Evolutionary conservation across 1,140 invertebrate species (phyloP).

Genomic region (Drosophila orena): DNA sequence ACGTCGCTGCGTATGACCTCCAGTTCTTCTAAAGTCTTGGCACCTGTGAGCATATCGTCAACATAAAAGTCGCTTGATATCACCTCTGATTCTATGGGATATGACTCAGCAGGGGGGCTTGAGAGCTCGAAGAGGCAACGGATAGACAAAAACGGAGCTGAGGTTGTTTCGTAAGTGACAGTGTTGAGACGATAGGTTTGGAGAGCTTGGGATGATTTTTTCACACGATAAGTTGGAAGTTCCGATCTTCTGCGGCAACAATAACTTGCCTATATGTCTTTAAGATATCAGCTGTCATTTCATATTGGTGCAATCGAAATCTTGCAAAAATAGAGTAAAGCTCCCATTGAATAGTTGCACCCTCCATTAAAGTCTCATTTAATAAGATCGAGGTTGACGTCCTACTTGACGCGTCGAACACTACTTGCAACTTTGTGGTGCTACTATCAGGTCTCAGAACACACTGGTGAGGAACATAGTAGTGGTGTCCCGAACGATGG

Average conservation of each 20-base stretch:
- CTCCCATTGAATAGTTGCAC: conserved; percentile 66
- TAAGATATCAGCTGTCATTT: neutral
- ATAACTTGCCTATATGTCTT: too few relatives aligned
- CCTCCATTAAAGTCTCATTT: conserved; percentile 75
- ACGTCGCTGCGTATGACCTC: too few relatives aligned
- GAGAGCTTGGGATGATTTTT: too few relatives aligned
- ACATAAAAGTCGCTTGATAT: neutral
- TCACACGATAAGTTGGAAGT: too few relatives aligned
- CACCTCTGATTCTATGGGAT: neutral
- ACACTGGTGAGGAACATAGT: conserved; percentile 56
- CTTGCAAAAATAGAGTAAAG: neutral
- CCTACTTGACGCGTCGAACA: conserved; percentile 46
- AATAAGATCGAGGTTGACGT: conserved; percentile 40
- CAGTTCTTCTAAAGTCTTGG: too few relatives aligned
- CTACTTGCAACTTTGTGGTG: conserved; percentile 43
- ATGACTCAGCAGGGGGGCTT: neutral
- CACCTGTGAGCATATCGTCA: too few relatives aligned
- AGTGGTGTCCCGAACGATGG: too few relatives aligned
- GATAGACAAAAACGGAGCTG: too few relatives aligned
- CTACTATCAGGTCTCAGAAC: conserved; percentile 62
- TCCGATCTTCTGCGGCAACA: too few relatives aligned
- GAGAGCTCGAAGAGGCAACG: too few relatives aligned
- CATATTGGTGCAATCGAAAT: conserved; percentile 18
- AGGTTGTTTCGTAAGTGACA: too few relatives aligned
- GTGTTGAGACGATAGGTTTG: too few relatives aligned